These are phyloP conservation scores for Albula glossodonta DNA, from an alignment of 2,113 vertebrate species.

Conservation along the genomic window DNA sequence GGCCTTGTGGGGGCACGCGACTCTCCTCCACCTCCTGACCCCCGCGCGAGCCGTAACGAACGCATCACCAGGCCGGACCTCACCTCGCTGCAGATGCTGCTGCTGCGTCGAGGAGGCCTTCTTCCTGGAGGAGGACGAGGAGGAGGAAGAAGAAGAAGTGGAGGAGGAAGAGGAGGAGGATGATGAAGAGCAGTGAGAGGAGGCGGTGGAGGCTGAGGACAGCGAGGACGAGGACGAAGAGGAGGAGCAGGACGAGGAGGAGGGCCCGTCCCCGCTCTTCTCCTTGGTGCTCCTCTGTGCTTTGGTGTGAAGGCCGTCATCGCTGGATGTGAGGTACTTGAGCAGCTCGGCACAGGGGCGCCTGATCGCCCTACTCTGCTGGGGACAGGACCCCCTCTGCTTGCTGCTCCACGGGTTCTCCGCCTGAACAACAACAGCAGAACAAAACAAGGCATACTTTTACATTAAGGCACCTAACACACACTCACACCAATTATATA, in stretches of 20 bases:
- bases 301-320: constrained; percentile 93
- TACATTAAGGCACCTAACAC: too few relatives aligned
- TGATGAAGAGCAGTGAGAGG: constrained; percentile 70
- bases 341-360: constrained; percentile 97
- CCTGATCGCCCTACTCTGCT: constrained; percentile 87
- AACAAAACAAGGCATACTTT: not conserved
- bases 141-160: constrained; percentile 74
- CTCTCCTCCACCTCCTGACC: constrained; percentile 57
- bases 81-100: constrained; percentile 93
- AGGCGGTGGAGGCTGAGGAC: constrained; percentile 69
- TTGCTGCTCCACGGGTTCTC: constrained; percentile 94
- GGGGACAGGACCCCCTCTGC: constrained; percentile 87
- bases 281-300: constrained; percentile 75
- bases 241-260: constrained; percentile 58
- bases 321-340: constrained; percentile 96
- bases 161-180: constrained; percentile 67
- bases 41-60: constrained; percentile 57
- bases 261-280: constrained; percentile 72
- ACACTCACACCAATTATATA: too few relatives aligned
- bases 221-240: constrained; percentile 23
- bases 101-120: constrained; percentile 80
- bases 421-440: constrained; percentile 68
- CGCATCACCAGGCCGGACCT: constrained; percentile 63
- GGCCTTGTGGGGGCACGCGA: constrained; percentile 54
- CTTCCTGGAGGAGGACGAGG: constrained; percentile 59